phyloP scores from a whole-genome alignment of 2,113 vertebrate genomes.

The Petroica traversi region DNA sequence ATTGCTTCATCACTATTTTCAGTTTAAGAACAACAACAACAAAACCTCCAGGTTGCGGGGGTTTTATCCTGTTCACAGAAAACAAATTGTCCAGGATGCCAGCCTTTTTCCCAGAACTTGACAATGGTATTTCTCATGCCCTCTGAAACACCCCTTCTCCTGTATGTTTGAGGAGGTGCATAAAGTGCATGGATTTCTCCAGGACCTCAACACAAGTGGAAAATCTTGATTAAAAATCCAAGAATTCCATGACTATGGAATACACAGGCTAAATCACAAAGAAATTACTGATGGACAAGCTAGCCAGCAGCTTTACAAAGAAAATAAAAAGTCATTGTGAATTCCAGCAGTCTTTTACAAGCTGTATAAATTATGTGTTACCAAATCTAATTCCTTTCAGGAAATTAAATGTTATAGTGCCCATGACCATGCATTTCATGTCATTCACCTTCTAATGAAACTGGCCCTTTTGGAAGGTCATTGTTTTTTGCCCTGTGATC shows the following conservation, averaged over 20 bases:
- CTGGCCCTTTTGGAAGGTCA: background rate
- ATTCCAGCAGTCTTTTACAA: background rate
- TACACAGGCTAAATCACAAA: background rate
- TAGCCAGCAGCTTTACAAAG: background rate
- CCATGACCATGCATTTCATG: background rate
- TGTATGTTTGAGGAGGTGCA: background rate
- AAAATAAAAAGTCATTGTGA: background rate
- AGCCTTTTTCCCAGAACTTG: background rate
- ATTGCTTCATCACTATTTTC: background rate
- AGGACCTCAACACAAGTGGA: background rate
- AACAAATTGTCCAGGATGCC: background rate
- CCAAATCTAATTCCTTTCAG: background rate
- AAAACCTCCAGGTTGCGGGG: background rate
- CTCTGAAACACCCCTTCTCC: background rate
- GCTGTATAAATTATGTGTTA: background rate
- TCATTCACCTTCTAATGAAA: background rate
- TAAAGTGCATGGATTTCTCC: background rate
- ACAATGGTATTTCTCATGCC: background rate
- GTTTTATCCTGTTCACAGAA: background rate
- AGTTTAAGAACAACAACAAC: background rate
- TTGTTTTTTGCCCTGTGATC: background rate
- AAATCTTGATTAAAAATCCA: background rate
- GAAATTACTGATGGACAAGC: background rate
- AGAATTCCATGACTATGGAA: background rate
- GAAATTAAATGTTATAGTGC: background rate